These are phyloP conservation scores for Cistogaster globosa DNA, from an alignment of 2,888 invertebrate genomes.

Conservation along the genomic window DNA sequence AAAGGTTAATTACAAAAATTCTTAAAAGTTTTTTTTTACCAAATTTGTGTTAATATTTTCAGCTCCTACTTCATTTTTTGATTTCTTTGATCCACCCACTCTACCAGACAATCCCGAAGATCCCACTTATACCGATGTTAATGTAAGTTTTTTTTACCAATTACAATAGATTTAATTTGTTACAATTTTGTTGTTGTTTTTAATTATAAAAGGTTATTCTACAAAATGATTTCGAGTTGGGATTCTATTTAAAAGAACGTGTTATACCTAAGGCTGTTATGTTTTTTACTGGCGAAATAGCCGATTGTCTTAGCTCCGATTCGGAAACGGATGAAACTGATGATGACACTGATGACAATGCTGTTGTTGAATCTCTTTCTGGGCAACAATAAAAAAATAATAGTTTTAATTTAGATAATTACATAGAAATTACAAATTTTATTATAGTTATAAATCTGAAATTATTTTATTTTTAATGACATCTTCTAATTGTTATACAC, in stretches of 20 bases:
- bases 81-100: constrained; percentile 92
- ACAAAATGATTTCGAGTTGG: constrained; percentile 96
- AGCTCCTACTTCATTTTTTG: constrained; percentile 89
- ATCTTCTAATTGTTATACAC: constrained; percentile 18
- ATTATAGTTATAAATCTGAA: constrained; percentile 12
- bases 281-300: constrained; percentile 95
- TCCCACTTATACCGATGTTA: constrained; percentile 77
- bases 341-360: constrained; percentile 67
- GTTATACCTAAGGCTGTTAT: constrained; percentile 97
- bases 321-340: constrained; percentile 75
- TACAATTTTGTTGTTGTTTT: neutral
- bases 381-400: constrained; percentile 22
- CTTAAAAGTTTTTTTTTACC: neutral
- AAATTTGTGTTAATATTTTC: constrained; percentile 2
- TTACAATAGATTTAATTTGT: neutral
- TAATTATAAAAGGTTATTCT: constrained; percentile 75
- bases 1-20: constrained; percentile 84
- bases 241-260: constrained; percentile 97
- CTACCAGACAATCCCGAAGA: constrained; percentile 77
- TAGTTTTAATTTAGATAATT: neutral
- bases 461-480: constrained; percentile 21
- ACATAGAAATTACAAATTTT: constrained; percentile 16
- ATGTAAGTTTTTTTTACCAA: constrained; percentile 61
- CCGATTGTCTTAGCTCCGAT: constrained; percentile 81
- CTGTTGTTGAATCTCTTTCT: neutral